A percentile compares a stretch with the other conserved stretches of the same genome.
Conservation (phyloP, 1,140 invertebrate species). For the Cotesia chilonis region DNA sequence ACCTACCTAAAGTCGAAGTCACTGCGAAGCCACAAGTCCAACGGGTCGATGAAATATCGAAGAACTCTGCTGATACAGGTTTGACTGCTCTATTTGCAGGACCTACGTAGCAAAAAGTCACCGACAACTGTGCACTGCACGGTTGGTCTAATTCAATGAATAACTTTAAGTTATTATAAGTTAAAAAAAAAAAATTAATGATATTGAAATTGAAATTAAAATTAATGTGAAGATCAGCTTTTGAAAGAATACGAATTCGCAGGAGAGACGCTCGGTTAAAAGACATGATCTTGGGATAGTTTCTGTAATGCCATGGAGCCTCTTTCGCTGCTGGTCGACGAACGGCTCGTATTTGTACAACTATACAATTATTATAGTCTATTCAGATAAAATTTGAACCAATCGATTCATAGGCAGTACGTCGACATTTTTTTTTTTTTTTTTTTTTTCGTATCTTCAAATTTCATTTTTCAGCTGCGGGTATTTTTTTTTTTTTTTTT, state of each 20-base stretch:
- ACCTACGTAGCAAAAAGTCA: slow-evolving; percentile 59
- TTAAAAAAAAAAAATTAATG: slow-evolving; percentile 23
- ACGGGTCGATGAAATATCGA: slow-evolving; percentile 63
- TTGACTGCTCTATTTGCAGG: slow-evolving; percentile 66
- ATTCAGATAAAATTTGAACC: neutral
- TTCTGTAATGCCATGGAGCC: slow-evolving; percentile 8
- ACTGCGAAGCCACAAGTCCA: slow-evolving; percentile 67
- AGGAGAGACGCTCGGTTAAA: slow-evolving; percentile 1
- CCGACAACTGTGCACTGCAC: slow-evolving; percentile 41
- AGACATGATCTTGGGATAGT: neutral
- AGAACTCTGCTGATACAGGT: slow-evolving; percentile 59
- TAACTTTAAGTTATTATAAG: slow-evolving; percentile 55
- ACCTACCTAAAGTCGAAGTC: slow-evolving; percentile 75
- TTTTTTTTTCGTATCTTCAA: too few species aligned
- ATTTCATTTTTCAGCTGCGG: too few species aligned
- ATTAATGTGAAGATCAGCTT: neutral
- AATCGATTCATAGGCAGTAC: neutral
- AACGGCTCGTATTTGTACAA: slow-evolving; percentile 6
- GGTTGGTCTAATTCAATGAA: slow-evolving; percentile 54
- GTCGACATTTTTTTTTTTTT: neutral
- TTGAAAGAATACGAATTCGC: slow-evolving; percentile 7
- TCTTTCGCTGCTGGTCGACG: slow-evolving; percentile 27
- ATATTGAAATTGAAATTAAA: slow-evolving; percentile 3
- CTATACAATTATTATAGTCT: neutral
- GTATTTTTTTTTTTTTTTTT: too few species aligned